Conservation (phyloP, 2,888 invertebrate species). For the Drosophila tanythrix region DNA sequence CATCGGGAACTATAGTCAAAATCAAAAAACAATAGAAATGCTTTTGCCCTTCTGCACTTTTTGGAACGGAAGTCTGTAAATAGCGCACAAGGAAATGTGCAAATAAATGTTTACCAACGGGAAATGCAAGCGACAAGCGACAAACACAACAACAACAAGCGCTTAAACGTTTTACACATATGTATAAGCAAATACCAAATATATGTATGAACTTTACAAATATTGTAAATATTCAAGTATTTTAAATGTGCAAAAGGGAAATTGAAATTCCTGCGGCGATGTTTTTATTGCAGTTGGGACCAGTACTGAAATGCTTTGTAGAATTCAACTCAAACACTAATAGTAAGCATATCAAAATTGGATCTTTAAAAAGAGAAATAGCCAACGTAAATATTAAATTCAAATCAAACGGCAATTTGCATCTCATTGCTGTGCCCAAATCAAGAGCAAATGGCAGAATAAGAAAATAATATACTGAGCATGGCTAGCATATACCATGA, state of each 20-base stretch:
- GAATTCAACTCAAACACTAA: conserved; percentile 53
- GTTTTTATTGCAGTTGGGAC: conserved; percentile 33
- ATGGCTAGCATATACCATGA: conserved; percentile 8
- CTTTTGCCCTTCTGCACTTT: conserved; percentile 27
- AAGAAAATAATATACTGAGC: background rate
- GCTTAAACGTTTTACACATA: conserved; percentile 58
- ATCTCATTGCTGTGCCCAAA: conserved; percentile 68
- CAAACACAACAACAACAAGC: conserved; percentile 43
- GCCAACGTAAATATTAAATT: conserved; percentile 73
- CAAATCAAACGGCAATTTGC: conserved; percentile 78
- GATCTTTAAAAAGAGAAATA: conserved; percentile 51
- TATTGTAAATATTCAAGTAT: conserved; percentile 8
- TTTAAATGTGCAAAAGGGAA: conserved; percentile 16
- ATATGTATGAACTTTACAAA: conserved; percentile 5
- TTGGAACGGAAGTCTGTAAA: conserved; percentile 67
- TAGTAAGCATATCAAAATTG: conserved; percentile 63
- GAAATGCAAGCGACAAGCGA: conserved; percentile 69
- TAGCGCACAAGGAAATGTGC: conserved; percentile 68
- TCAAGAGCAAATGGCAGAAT: conserved; percentile 15
- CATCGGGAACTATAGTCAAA: conserved; percentile 41
- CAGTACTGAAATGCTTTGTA: conserved; percentile 24
- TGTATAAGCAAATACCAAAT: conserved; percentile 11
- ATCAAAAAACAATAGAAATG: conserved; percentile 51
- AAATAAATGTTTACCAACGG: conserved; percentile 79
- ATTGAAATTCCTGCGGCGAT: conserved; percentile 45